Evolutionary conservation across 2,888 invertebrate genomes (phyloP).

Genomic region (Embidobia sp.): DNA sequence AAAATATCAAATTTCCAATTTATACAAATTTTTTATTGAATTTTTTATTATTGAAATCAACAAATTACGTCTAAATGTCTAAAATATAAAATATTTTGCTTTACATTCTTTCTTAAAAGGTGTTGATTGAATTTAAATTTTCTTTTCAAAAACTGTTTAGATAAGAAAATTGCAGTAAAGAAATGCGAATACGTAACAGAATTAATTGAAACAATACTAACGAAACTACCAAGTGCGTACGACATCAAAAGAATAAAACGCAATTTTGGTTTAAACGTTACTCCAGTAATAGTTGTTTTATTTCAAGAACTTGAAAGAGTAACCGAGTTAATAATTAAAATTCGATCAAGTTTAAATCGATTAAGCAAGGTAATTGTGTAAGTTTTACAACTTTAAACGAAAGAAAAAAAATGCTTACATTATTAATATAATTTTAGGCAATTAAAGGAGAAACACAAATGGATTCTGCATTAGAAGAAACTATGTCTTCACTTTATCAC

Average conservation of each 20-base stretch:
- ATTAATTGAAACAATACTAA: constrained; percentile 89
- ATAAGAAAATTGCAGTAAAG: constrained; percentile 86
- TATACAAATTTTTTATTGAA: not conserved
- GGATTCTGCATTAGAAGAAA: constrained; percentile 92
- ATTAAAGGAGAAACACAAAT: constrained; percentile 93
- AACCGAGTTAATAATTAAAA: constrained; percentile 88
- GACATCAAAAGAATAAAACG: constrained; percentile 92
- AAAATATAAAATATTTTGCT: too few relatives aligned
- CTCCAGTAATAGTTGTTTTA: constrained; percentile 92
- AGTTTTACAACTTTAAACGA: too few relatives aligned
- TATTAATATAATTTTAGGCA: constrained; percentile 83
- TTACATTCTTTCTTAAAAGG: too few relatives aligned
- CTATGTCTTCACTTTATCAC: constrained; percentile 91
- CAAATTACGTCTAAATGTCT: too few relatives aligned
- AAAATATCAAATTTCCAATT: constrained; percentile 1
- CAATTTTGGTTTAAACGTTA: constrained; percentile 89
- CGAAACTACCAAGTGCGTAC: constrained; percentile 88
- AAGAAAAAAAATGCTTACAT: too few relatives aligned
- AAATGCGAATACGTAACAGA: constrained; percentile 88
- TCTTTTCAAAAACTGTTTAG: too few relatives aligned
- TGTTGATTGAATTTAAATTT: too few relatives aligned
- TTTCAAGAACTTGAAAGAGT: constrained; percentile 95
- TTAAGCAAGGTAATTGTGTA: constrained; percentile 87
- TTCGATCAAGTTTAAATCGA: constrained; percentile 87
- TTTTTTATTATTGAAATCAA: not conserved